phyloP scores from a whole-genome alignment of 2,113 vertebrate species.

The Equus quagga region DNA sequence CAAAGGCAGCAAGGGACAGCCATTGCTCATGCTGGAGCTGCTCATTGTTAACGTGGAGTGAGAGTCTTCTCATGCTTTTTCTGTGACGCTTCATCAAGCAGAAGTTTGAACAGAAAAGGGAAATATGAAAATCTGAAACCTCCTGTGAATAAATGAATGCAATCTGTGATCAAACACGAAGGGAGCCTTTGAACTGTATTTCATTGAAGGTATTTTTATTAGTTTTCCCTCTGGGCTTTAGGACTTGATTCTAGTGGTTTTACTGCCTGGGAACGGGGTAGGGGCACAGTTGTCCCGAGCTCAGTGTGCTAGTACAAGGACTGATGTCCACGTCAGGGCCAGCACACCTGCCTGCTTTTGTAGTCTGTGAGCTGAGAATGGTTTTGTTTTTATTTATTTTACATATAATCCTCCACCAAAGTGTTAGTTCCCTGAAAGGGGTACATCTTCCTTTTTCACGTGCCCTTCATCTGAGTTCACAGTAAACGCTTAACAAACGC shows the following conservation, averaged over 20 bases:
- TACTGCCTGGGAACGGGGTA: background rate
- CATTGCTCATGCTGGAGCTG: background rate
- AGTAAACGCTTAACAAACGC: background rate
- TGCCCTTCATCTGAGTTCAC: background rate
- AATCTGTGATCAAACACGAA: constrained; percentile 11
- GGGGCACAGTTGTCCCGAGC: background rate
- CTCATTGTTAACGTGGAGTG: background rate
- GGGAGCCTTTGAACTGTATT: constrained; percentile 41
- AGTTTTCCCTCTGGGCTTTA: constrained; percentile 37
- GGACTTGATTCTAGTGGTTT: background rate
- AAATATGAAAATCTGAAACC: constrained; percentile 42
- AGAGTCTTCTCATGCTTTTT: constrained; percentile 45
- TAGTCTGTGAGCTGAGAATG: background rate
- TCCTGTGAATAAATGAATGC: background rate
- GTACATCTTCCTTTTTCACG: background rate
- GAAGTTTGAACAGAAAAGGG: background rate
- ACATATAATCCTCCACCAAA: background rate
- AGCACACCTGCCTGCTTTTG: background rate
- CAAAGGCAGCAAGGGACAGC: background rate
- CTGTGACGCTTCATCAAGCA: constrained; percentile 29
- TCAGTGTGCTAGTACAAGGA: background rate
- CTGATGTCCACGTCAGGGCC: background rate
- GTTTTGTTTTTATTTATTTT: background rate
- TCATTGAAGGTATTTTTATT: background rate
- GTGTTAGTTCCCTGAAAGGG: background rate